Evolutionary conservation across 2,888 invertebrate genomes (phyloP), one percentile per base, ranked within the genome.

Genomic region (Ditula angustiorana): DNA sequence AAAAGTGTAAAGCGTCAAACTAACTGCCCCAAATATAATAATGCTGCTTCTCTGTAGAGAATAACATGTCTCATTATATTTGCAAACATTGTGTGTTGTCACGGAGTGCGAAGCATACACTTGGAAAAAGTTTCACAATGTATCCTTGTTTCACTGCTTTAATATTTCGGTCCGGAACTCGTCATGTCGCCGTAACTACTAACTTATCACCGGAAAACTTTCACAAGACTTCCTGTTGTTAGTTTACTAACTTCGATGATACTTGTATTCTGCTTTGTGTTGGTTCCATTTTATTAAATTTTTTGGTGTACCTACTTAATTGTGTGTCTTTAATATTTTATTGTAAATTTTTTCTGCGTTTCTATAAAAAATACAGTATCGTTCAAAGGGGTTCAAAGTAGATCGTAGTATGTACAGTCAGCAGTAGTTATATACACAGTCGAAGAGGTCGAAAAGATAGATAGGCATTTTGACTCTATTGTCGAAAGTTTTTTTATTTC

Each of bases 91-190:
- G 49, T 49, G 11, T 61, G 41, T 58, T 46, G 56, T 30, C 41
- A 24, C 44, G 33, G 49, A 56, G 60, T 64, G 56, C 46, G 30
- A 64, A 61, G 62, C 52, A 62, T 63, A 66, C 49, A 33, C 21
- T 35, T 35, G 35, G 59, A 64, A 44, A 67, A 68, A 71, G 66
- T 67, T 68, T 49, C 47, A 30, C 59, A 64, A 61, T 61, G 37
- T 55, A 28, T 41, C 13, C 47, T 64, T 71, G 66, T 69, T 69
- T 35, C 26, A 46, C 64, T 72, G 62, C 67, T 71, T 72, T 74
- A 73, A 80, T 78, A 80, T 80, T 79, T 77, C 73, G 73, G 76
- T 74, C 73, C 73, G 69, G 72, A 72, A 73, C 73, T 75, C 50
- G 37, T 44, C 70, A 60, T 71, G 72, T 74, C 69, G 69, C 58